These are phyloP conservation scores for Enoplosus armatus DNA, from an alignment of 2,797 vertebrate genomes.

Conservation along the genomic window DNA sequence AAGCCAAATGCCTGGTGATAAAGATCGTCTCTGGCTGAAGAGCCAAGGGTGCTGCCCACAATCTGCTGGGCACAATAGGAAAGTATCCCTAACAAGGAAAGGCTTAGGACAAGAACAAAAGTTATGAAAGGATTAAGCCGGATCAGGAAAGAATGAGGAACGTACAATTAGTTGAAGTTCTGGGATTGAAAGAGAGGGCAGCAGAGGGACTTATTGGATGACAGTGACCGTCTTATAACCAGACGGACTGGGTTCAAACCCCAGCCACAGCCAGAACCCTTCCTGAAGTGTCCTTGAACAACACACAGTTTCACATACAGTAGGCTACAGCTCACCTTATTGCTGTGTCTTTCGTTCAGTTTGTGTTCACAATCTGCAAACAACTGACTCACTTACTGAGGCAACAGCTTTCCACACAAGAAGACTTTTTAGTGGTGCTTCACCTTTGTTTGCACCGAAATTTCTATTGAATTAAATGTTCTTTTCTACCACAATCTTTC, in stretches of 20 bases:
- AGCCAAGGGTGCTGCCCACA: not conserved
- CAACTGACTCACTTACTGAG: not conserved
- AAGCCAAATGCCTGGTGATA: not conserved
- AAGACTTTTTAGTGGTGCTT: not conserved
- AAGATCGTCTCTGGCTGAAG: not conserved
- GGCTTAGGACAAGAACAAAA: conserved; percentile 11
- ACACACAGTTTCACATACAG: not conserved
- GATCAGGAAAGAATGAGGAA: conserved; percentile 19
- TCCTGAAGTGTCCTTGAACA: conserved; percentile 14
- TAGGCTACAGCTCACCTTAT: not conserved
- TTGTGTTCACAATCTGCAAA: not conserved
- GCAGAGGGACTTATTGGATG: not conserved
- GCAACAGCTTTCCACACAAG: not conserved
- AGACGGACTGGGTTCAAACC: conserved; percentile 26
- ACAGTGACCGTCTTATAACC: conserved; percentile 27
- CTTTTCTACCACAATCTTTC: not conserved
- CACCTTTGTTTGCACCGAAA: not conserved
- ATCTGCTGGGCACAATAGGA: conserved; percentile 12
- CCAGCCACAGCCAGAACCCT: conserved; percentile 2
- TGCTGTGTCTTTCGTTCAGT: not conserved
- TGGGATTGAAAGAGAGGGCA: not conserved
- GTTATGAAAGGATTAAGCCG: conserved; percentile 32
- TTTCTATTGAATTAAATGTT: not conserved
- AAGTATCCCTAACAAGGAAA: conserved; percentile 14
- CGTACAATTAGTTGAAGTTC: not conserved